Percentiles rank a stretch among this genome's conserved stretches.
These are phyloP conservation scores for Brotula barbata DNA, from an alignment of 2,797 vertebrate genomes.

Conservation along the genomic window DNA sequence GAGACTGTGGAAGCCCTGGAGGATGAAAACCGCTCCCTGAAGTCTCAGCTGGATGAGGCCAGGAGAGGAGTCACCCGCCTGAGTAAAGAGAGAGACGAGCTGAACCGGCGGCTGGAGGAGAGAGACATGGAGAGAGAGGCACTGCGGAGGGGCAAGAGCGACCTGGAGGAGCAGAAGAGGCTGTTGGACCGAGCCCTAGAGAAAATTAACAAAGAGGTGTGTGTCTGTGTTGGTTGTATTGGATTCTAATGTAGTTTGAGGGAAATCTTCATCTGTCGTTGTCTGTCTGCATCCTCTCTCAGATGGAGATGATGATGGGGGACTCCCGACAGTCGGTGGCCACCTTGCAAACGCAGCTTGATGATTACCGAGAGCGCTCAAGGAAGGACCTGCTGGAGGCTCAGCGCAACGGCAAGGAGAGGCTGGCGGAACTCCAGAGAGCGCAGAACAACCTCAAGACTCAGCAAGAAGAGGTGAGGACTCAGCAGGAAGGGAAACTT, in stretches of 20 bases:
- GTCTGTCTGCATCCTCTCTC: background rate
- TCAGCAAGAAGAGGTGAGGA: constrained; percentile 89
- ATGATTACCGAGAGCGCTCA: constrained; percentile 90
- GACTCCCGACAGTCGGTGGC: constrained; percentile 85
- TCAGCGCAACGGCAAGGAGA: constrained; percentile 87
- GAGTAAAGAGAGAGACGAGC: constrained; percentile 84
- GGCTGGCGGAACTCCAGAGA: constrained; percentile 85
- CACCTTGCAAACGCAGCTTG: constrained; percentile 83
- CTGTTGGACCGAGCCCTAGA: constrained; percentile 86
- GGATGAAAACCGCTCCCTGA: constrained; percentile 81
- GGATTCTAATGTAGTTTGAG: too few species aligned
- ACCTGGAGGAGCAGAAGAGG: constrained; percentile 93
- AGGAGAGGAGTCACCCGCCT: constrained; percentile 77
- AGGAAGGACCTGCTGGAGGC: constrained; percentile 86
- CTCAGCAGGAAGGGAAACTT: background rate
- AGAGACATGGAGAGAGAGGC: constrained; percentile 86
- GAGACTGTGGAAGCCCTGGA: constrained; percentile 82
- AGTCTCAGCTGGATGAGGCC: constrained; percentile 85
- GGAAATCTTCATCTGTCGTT: too few species aligned
- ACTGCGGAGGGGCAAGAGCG: constrained; percentile 81
- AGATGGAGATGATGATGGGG: constrained; percentile 87
- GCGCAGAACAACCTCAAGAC: constrained; percentile 77
- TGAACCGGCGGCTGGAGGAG: constrained; percentile 82
- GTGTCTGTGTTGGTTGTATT: background rate
- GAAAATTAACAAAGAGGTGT: constrained; percentile 91